These are phyloP conservation scores for Cebus imitator DNA, from an alignment of 2,113 vertebrate species.

Conservation along the genomic window DNA sequence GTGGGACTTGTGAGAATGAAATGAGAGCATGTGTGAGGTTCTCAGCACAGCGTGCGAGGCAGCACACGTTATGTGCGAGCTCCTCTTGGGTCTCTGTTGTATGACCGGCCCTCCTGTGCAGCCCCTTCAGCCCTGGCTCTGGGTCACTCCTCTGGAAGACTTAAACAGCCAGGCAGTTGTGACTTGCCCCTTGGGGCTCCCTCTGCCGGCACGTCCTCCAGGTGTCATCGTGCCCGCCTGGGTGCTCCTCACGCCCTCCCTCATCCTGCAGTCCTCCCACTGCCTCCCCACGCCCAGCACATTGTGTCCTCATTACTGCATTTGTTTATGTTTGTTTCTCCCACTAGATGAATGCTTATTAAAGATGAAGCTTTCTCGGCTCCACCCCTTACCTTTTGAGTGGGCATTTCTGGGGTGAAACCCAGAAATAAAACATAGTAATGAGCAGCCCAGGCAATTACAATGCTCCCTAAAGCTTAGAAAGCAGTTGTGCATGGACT, in stretches of 20 bases:
- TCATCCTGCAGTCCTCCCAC: background rate
- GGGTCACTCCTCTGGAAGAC: background rate
- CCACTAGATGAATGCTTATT: background rate
- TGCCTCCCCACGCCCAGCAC: background rate
- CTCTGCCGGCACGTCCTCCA: accelerated
- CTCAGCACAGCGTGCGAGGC: background rate
- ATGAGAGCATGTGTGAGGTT: background rate
- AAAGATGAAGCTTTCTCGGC: background rate
- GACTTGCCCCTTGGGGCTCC: background rate
- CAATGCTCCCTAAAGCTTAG: background rate
- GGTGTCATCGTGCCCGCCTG: accelerated
- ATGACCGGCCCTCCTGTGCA: background rate
- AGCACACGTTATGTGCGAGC: background rate
- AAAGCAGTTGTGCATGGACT: background rate
- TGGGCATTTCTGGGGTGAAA: background rate
- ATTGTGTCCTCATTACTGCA: background rate
- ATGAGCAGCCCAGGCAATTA: background rate
- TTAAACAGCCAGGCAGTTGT: background rate
- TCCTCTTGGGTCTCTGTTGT: background rate
- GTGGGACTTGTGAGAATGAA: background rate
- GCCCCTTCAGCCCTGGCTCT: too few relatives aligned
- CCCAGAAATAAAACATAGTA: background rate
- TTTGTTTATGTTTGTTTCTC: constrained; percentile 20
- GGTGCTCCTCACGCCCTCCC: background rate
- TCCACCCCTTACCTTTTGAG: background rate